Evolutionary conservation across 2,113 vertebrate genomes (phyloP).

Genomic region (Melanotaenia duboulayi): DNA sequence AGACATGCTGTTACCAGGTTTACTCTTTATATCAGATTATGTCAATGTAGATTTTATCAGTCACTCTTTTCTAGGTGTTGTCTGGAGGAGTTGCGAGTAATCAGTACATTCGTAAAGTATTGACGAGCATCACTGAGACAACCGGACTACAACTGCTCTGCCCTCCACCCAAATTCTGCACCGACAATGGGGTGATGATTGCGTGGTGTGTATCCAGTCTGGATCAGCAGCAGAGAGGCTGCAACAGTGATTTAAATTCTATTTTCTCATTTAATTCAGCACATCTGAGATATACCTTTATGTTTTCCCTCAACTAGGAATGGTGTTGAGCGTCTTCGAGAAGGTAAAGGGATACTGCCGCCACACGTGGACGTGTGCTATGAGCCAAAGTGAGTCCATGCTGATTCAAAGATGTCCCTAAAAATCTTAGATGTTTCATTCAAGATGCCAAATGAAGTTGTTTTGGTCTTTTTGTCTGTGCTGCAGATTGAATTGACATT

Average conservation of each 20-base stretch:
- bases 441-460: not conserved
- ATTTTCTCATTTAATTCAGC: not conserved
- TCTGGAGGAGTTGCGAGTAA: constrained; percentile 99
- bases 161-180: constrained; percentile 91
- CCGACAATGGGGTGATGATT: constrained; percentile 97
- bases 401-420: not conserved
- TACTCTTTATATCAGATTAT: not conserved
- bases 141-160: constrained; percentile 86
- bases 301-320: constrained; percentile 84
- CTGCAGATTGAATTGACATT: not conserved
- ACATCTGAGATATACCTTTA: not conserved
- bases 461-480: not conserved
- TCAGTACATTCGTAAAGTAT: constrained; percentile 85
- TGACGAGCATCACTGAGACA: constrained; percentile 84
- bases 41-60: not conserved
- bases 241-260: not conserved
- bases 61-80: constrained; percentile 82
- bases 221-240: not conserved
- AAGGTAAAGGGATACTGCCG: constrained; percentile 86
- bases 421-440: not conserved
- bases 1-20: not conserved
- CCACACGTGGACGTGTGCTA: constrained; percentile 82
- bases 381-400: constrained; percentile 86
- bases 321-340: constrained; percentile 89
- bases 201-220: constrained; percentile 86